Percentiles rank a stretch among this genome's conserved stretches.
These are phyloP conservation scores for Aphelinus atriplicis DNA, from an alignment of 1,140 invertebrate genomes.

Conservation along the genomic window DNA sequence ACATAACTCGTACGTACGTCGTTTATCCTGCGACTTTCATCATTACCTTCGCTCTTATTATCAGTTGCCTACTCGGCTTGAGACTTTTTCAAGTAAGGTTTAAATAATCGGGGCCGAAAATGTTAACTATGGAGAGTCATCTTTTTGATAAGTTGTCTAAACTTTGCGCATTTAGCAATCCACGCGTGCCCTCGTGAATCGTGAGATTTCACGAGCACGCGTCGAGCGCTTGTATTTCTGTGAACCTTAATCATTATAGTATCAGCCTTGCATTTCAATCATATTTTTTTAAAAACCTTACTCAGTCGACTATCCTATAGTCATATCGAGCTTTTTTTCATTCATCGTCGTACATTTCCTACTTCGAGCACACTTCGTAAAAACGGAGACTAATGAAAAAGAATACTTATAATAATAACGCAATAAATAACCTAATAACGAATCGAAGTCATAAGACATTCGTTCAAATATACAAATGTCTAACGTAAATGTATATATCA, in stretches of 20 bases:
- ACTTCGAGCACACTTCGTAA: conserved; percentile 15
- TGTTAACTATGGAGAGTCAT: conserved; percentile 20
- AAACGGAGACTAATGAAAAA: conserved; percentile 27
- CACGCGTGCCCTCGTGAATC: neutral
- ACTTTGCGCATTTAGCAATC: neutral
- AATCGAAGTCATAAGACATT: conserved; percentile 25
- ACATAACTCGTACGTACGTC: conserved; percentile 40
- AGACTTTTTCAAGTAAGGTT: conserved; percentile 9
- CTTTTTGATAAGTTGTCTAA: conserved; percentile 14
- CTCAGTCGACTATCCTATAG: conserved; percentile 30
- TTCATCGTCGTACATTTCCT: conserved; percentile 32
- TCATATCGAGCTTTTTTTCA: conserved; percentile 24
- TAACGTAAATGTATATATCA: conserved; percentile 48
- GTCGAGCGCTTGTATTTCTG: conserved; percentile 40
- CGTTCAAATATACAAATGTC: neutral
- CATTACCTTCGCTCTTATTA: conserved; percentile 11
- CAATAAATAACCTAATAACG: conserved; percentile 39
- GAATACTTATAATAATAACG: conserved; percentile 36
- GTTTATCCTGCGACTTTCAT: conserved; percentile 36
- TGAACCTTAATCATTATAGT: conserved; percentile 50
- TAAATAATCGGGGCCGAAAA: conserved; percentile 14
- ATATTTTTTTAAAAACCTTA: conserved; percentile 23
- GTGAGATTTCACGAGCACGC: conserved; percentile 1
- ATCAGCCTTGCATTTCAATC: conserved; percentile 59
- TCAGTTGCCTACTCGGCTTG: conserved; percentile 11